Evolutionary conservation across 1,140 invertebrate species (phyloP).

Genomic region (Drosophila auraria): DNA sequence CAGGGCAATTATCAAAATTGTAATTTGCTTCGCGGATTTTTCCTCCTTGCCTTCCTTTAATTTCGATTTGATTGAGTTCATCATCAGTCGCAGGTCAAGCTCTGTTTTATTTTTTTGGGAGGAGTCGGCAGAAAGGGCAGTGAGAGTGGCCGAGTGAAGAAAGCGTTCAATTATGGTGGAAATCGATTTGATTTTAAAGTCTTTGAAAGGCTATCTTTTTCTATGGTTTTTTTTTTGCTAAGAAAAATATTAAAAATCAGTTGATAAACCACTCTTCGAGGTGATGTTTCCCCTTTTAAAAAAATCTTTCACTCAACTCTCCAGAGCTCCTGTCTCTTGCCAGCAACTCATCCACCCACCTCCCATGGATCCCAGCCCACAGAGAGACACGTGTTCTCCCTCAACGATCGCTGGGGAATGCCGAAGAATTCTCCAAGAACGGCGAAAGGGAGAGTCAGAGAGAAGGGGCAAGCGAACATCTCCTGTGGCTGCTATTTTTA

Average conservation of each 20-base stretch:
- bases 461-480: slow-evolving; percentile 43
- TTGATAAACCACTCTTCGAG: neutral
- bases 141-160: slow-evolving; percentile 1
- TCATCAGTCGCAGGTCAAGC: slow-evolving; percentile 60
- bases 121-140: slow-evolving; percentile 14
- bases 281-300: neutral
- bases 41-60: slow-evolving; percentile 21
- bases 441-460: neutral
- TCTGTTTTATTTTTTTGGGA: neutral
- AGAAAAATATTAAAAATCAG: neutral
- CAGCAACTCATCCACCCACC: neutral
- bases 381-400: slow-evolving; percentile 75
- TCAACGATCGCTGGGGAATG: slow-evolving; percentile 51
- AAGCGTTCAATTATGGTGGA: neutral
- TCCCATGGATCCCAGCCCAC: slow-evolving; percentile 3
- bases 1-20: slow-evolving; percentile 78
- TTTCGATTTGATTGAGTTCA: slow-evolving; percentile 51
- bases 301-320: neutral
- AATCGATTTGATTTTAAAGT: neutral
- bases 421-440: slow-evolving; percentile 28
- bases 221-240: neutral
- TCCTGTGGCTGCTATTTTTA: slow-evolving; percentile 76
- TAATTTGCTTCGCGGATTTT: slow-evolving; percentile 64
- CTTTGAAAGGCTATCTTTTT: neutral
- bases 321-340: neutral